A percentile compares a stretch with the other conserved stretches of the same genome.
phyloP scores from a whole-genome alignment of 2,113 vertebrate species.

The Leptodactylus fuscus region DNA sequence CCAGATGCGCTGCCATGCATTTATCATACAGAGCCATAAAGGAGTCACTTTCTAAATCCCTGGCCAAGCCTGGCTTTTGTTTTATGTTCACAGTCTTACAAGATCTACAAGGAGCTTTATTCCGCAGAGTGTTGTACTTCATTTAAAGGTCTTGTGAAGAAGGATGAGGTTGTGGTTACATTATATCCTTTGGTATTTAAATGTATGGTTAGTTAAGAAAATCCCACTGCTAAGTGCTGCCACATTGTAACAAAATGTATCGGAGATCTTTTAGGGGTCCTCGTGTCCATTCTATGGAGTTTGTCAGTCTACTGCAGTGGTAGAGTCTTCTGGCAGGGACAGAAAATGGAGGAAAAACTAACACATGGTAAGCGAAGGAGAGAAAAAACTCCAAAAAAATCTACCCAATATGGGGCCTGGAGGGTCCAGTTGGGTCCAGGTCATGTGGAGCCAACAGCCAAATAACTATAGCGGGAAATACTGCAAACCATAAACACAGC shows the following conservation, averaged over 20 bases:
- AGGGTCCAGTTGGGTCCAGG: background rate
- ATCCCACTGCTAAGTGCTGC: background rate
- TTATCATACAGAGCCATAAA: slow-evolving; percentile 24
- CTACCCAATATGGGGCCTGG: background rate
- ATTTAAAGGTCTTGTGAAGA: slow-evolving; percentile 39
- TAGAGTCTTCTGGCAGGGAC: background rate
- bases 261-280: background rate
- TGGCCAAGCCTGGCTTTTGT: slow-evolving; percentile 33
- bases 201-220: slow-evolving; percentile 17
- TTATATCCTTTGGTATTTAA: slow-evolving; percentile 38
- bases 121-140: slow-evolving; percentile 17
- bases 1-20: slow-evolving; percentile 22
- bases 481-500: no score
- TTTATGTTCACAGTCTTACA: slow-evolving; percentile 30
- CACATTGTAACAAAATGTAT: background rate
- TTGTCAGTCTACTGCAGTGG: background rate
- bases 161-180: background rate
- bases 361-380: background rate
- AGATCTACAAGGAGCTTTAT: slow-evolving; percentile 20
- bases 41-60: slow-evolving; percentile 31
- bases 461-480: background rate
- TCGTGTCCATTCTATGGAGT: background rate
- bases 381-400: no score
- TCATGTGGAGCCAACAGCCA: background rate
- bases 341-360: background rate